These are phyloP conservation scores for Diplolepis rosae DNA, from an alignment of 2,888 invertebrate species.

Conservation along the genomic window DNA sequence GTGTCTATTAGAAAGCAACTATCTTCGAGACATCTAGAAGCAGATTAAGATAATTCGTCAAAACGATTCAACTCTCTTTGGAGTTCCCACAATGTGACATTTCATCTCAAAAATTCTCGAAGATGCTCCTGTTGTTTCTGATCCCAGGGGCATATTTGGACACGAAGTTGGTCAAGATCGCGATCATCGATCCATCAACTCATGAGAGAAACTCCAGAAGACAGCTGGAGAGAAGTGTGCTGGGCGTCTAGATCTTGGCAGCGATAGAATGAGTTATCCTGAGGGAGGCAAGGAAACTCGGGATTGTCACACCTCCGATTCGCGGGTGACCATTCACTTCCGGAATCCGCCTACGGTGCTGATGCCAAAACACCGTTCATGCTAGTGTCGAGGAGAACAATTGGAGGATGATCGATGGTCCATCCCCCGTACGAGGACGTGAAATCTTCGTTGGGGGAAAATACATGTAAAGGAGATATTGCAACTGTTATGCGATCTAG, in stretches of 20 bases:
- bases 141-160: constrained; percentile 32
- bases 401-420: constrained; percentile 41
- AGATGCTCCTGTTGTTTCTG: constrained; percentile 21
- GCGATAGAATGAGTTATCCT: constrained; percentile 36
- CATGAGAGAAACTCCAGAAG: neutral
- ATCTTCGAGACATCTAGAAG: neutral
- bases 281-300: constrained; percentile 28
- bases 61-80: constrained; percentile 17
- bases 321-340: constrained; percentile 41
- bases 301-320: constrained; percentile 41
- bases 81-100: constrained; percentile 24
- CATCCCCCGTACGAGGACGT: constrained; percentile 7
- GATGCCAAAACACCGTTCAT: constrained; percentile 48
- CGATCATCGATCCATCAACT: constrained; percentile 36
- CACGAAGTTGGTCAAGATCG: constrained; percentile 1
- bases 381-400: constrained; percentile 34
- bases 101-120: constrained; percentile 13
- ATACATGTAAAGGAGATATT: neutral
- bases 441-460: constrained; percentile 10
- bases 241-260: constrained; percentile 9
- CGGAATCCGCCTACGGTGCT: constrained; percentile 38
- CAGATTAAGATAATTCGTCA: constrained; percentile 10
- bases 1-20: neutral
- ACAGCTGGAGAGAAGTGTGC: constrained; percentile 11
- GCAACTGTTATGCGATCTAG: constrained; percentile 1